Evolutionary conservation across 2,797 vertebrate genomes (phyloP).

Genomic region (Sparidentex hasta): DNA sequence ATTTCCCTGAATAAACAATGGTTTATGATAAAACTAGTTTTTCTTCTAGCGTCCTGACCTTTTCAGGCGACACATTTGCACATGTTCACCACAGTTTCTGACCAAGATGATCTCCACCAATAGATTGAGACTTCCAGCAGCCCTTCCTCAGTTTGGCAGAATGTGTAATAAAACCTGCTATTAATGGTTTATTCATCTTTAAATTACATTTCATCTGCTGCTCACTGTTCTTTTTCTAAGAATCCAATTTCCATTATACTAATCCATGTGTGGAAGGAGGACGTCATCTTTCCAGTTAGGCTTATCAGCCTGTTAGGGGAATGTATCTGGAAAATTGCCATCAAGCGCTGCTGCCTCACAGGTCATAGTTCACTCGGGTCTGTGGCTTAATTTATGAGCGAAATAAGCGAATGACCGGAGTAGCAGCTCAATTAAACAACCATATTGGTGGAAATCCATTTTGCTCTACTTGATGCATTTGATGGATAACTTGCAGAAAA

Average conservation of each 20-base stretch:
- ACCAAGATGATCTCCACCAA: background rate
- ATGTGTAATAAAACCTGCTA: constrained; percentile 15
- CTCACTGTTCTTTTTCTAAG: background rate
- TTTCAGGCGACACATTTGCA: no score
- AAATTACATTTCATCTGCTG: constrained; percentile 23
- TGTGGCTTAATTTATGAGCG: constrained; percentile 40
- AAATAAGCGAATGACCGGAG: constrained; percentile 38
- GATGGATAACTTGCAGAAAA: constrained; percentile 36
- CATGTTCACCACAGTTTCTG: background rate
- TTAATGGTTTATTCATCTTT: constrained; percentile 40
- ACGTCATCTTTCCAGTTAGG: constrained; percentile 12
- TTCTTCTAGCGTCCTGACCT: no score
- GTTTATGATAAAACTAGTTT: no score
- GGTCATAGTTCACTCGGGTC: constrained; percentile 48
- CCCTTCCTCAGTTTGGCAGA: background rate
- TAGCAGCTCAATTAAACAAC: constrained; percentile 43
- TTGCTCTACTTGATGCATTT: constrained; percentile 21
- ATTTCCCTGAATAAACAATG: no score
- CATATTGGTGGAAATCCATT: constrained; percentile 42
- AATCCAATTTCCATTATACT: constrained; percentile 29
- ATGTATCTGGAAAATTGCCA: constrained; percentile 39
- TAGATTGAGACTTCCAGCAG: background rate
- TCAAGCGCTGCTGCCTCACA: constrained; percentile 13
- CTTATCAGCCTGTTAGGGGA: constrained; percentile 35
- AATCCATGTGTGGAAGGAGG: constrained; percentile 24